These are phyloP conservation scores for Argentina silus DNA, from an alignment of 2,797 vertebrate species.

Conservation along the genomic window DNA sequence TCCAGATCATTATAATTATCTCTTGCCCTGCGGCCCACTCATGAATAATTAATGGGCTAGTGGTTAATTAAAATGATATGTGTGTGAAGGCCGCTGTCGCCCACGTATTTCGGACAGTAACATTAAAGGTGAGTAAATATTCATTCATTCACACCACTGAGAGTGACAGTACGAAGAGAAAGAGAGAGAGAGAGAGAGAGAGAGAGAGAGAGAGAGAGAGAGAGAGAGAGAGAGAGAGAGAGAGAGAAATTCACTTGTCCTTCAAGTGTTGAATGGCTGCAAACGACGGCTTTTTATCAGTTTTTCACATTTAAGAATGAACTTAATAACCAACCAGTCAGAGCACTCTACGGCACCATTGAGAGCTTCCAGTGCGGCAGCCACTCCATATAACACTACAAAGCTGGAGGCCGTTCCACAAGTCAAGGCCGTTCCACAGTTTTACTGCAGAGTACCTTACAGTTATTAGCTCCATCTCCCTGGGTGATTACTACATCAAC, in stretches of 20 bases:
- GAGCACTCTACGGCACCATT: constrained; percentile 43
- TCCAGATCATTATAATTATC: constrained; percentile 84
- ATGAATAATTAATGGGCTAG: constrained; percentile 80
- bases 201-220: not conserved
- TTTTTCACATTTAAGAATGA: constrained; percentile 58
- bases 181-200: not conserved
- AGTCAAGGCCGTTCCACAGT: constrained; percentile 60
- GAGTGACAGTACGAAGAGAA: constrained; percentile 30
- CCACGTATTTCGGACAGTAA: constrained; percentile 58
- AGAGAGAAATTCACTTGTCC: constrained; percentile 29
- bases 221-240: not conserved
- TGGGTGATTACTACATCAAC: constrained; percentile 61
- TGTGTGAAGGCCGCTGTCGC: constrained; percentile 19
- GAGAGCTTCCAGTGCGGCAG: not conserved
- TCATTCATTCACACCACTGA: constrained; percentile 53
- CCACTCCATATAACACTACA: too few relatives aligned
- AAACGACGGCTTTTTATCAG: constrained; percentile 35
- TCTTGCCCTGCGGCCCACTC: constrained; percentile 77
- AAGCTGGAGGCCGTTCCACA: constrained; percentile 39
- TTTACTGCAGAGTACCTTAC: constrained; percentile 50
- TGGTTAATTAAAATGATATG: constrained; percentile 81
- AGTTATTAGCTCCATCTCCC: constrained; percentile 48
- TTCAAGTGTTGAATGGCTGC: constrained; percentile 57
- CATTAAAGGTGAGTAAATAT: constrained; percentile 68
- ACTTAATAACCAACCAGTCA: constrained; percentile 54